Evolutionary conservation across 2,113 vertebrate species (phyloP), one percentile per base, ranked within the genome.

Genomic region (Megaceryle maxima): DNA sequence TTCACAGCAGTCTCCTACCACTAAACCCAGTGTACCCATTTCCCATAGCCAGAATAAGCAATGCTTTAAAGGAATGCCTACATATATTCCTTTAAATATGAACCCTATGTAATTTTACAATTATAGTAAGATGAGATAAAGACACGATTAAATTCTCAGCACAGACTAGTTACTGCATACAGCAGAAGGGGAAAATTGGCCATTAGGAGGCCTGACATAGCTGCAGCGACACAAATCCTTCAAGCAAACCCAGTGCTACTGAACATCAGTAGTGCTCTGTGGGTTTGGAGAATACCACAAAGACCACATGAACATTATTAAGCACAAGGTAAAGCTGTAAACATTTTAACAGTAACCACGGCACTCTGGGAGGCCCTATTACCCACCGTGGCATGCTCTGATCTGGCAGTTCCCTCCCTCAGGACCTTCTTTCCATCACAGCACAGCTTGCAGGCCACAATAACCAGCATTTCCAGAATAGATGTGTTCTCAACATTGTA

Each of bases 401-500:
- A 83, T 26, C 39, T 14, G 16, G 22, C 12, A 68, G 35, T 6
- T 87, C 91, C 39, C 35, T 84, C 91, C 33, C 33, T 75, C 43
- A 64, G 33, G 46, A 62, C 24, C 18, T 25, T 74, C 60, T 21
- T 46, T 33, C 64, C 13, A 43, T 57, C 72, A 33, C n/a, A 43
- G 9, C 13, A 12, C 48, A 2, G 0, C 35, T 59, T 6, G 4
- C 1, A 3, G 48, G 33, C 56, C 43, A 41, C 1, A 1, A 57
- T 33, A 33, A 72, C n/a, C 2, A 1, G n/a, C 16, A 29, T 60
- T 88, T 72, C 48, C 69, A 83, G 46, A 72, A 56, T 0, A 80
- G 37, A 33, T 8, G 7, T 9, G 13, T 9, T 51, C 50, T 51
- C 64, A 66, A n/a, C 11, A 10, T 8, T 7, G 1, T 31, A 37